These are phyloP conservation scores for Carettochelys insculpta DNA, from an alignment of 2,113 vertebrate genomes.

Conservation along the genomic window DNA sequence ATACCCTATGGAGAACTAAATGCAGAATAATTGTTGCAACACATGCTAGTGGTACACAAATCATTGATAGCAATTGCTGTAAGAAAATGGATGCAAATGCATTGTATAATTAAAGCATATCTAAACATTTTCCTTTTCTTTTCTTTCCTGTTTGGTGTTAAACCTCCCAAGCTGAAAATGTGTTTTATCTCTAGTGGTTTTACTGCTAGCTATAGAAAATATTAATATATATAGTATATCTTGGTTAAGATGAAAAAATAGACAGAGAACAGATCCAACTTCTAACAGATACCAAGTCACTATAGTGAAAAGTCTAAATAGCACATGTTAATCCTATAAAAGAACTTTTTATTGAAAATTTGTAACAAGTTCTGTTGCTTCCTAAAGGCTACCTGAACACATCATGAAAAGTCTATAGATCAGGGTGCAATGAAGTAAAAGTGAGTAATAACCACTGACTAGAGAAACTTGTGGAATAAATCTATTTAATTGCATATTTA, in stretches of 20 bases:
- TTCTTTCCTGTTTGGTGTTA: slow-evolving; percentile 42
- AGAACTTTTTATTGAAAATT: slow-evolving; percentile 75
- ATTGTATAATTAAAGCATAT: slow-evolving; percentile 18
- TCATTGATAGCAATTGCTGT: slow-evolving; percentile 1
- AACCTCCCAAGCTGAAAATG: slow-evolving; percentile 43
- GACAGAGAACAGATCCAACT: not conserved
- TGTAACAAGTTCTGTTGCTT: slow-evolving; percentile 74
- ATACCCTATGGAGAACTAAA: not conserved
- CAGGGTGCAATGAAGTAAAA: slow-evolving; percentile 81
- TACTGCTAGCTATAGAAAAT: slow-evolving; percentile 45
- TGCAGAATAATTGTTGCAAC: not conserved
- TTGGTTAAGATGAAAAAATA: slow-evolving; percentile 36
- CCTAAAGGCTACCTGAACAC: slow-evolving; percentile 79
- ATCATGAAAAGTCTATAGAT: slow-evolving; percentile 82
- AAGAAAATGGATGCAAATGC: not conserved
- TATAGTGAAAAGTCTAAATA: slow-evolving; percentile 40
- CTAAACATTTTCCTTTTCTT: slow-evolving; percentile 32
- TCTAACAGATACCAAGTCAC: slow-evolving; percentile 35
- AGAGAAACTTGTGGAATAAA: slow-evolving; percentile 86
- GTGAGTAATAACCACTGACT: slow-evolving; percentile 86
- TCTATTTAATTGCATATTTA: slow-evolving; percentile 88
- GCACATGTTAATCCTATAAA: slow-evolving; percentile 59
- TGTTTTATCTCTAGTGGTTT: slow-evolving; percentile 33
- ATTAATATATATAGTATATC: slow-evolving; percentile 27
- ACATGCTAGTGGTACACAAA: not conserved